Evolutionary conservation across 1,140 invertebrate genomes (phyloP), one percentile per base, ranked within the genome.

Genomic region (Drosophila setifemur): DNA sequence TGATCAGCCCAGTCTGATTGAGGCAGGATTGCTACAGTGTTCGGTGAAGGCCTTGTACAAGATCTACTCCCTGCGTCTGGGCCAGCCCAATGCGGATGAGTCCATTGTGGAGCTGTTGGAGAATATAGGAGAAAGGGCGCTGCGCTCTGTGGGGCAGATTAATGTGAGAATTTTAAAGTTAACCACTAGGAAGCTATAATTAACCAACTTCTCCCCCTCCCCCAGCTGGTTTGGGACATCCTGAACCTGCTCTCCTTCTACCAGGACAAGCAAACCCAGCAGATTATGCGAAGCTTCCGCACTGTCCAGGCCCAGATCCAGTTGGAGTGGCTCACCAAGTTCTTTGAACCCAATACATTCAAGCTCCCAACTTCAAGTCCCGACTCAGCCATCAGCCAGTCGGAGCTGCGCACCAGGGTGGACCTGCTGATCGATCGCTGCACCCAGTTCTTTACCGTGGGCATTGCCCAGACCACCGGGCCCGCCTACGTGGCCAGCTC

Each of bases 101-200:
- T 66, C 78, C 1, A 91, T 93, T 52, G 74, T 92, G 7, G 90
- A 92, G 43, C 50, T 93, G 2, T 69, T 93, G 0, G 89, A 90
- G 0, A 75, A 88, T 0, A 90, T 93, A 7, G 91, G 91, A 0
- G 91, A 91, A 2, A 91, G 92, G 48, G 79, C 92, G 2, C 50
- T 93, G 0, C 91, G 92, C 63, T 91, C 91, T 6, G 90, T 92
- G 0, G 92, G 92, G 0, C 91, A 81, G 58, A 90, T 90, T 0
- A 89, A 89, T 58, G 89, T 90, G n/a, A 60, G 85, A 61, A 4
- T 5, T 4, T 0, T 0, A 2, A 2, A 0, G 25, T 9, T 16
- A 7, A 6, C 0, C 0, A 29, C 12, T 23, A 12, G 4, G 7
- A 8, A 33, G 31, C 11, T 33, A 2, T 0, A 21, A 3, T 0